Percentiles rank a stretch among this genome's conserved stretches.
These are phyloP conservation scores for Thymelicus lineola DNA, from an alignment of 2,888 invertebrate genomes.

Conservation along the genomic window DNA sequence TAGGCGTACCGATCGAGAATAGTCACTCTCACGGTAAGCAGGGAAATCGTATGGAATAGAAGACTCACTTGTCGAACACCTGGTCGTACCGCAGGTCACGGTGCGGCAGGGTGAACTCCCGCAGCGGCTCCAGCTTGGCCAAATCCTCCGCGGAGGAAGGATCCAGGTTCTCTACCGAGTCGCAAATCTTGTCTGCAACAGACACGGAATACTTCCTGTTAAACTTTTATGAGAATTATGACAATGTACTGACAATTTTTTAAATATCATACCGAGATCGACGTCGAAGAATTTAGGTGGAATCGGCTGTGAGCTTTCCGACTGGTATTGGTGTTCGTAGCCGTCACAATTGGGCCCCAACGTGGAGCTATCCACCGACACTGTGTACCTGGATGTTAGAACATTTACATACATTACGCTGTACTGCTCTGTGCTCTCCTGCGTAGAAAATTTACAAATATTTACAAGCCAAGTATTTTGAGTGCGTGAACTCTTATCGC, in stretches of 20 bases:
- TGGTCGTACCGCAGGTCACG: constrained; percentile 61
- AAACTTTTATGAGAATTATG: background rate
- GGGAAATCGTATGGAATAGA: background rate
- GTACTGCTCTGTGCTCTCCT: too few species aligned
- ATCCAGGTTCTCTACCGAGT: constrained; percentile 50
- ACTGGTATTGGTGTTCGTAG: constrained; percentile 66
- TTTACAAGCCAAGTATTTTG: too few species aligned
- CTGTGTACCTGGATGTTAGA: constrained; percentile 60
- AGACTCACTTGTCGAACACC: constrained; percentile 48
- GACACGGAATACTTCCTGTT: constrained; percentile 1
- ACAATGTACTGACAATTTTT: background rate
- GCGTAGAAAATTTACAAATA: too few species aligned
- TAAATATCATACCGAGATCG: constrained; percentile 55
- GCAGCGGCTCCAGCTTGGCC: constrained; percentile 67
- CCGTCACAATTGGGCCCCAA: constrained; percentile 66
- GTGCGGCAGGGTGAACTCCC: constrained; percentile 64
- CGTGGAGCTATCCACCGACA: constrained; percentile 70
- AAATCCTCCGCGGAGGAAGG: constrained; percentile 46
- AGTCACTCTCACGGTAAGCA: too few species aligned
- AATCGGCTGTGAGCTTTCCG: constrained; percentile 46
- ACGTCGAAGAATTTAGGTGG: constrained; percentile 54
- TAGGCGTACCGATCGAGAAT: too few species aligned
- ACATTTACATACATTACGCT: too few species aligned
- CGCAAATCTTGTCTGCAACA: constrained; percentile 59
- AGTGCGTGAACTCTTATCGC: too few species aligned